Conservation (phyloP, 2,113 vertebrate genomes). For the Monarcha castaneiventris region DNA sequence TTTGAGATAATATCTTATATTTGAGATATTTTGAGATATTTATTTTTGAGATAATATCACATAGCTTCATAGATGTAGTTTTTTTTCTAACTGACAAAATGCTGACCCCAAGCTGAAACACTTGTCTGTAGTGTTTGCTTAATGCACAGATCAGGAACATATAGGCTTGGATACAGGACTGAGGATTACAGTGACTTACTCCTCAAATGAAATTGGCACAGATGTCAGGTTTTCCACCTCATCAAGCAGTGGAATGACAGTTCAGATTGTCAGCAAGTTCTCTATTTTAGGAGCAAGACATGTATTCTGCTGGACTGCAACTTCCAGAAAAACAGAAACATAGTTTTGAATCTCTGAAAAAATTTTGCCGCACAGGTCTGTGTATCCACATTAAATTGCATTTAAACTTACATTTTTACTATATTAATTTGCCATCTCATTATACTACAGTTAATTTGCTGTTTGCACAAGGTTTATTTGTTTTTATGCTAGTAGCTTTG, state of each 20-base stretch:
- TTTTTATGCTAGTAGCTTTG: not conserved
- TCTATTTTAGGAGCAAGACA: not conserved
- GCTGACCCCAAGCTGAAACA: not conserved
- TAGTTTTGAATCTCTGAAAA: not conserved
- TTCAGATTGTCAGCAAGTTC: not conserved
- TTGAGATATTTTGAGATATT: too few relatives aligned
- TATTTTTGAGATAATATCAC: not conserved
- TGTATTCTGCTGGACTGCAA: not conserved
- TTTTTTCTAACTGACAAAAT: not conserved
- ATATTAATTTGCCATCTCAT: not conserved
- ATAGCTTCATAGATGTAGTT: not conserved
- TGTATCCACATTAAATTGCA: not conserved
- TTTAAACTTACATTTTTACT: slow-evolving; percentile 23
- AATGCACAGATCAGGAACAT: not conserved
- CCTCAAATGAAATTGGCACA: not conserved
- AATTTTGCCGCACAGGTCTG: not conserved
- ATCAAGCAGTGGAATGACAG: not conserved
- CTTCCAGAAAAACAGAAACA: not conserved
- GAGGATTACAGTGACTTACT: not conserved
- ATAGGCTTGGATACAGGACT: not conserved
- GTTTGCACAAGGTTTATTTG: not conserved
- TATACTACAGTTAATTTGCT: not conserved
- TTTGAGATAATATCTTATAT: not conserved
- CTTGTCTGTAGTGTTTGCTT: not conserved
- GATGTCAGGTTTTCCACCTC: not conserved